Evolutionary conservation across 2,797 vertebrate species (phyloP), one percentile per base, ranked within the genome.

Genomic region (Otolemur crassicaudatus): DNA sequence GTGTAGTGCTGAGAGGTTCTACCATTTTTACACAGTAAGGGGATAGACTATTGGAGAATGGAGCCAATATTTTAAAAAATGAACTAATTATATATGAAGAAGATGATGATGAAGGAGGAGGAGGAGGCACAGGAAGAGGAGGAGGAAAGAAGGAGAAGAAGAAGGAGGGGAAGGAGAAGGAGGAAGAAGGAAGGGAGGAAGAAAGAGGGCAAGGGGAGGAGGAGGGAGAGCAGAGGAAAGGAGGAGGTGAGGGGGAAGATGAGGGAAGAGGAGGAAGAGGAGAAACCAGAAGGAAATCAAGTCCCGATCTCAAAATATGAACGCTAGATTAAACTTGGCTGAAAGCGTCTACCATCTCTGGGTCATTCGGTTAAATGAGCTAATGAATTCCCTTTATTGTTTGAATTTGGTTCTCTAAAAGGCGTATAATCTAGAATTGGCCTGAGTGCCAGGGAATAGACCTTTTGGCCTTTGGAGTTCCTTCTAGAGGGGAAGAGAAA

Each of bases 401-500:
- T 91, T 94, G 60, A 83, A 43, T 88, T 96, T 91, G 37, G 70
- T 77, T 91, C 89, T 76, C 56, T 85, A 75, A 75, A 96, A 87
- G 53, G 34, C 17, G 34, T n/a, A 79, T 82, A 19, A 10, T 60
- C 53, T 40, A 76, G 56, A n/a, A 27, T 84, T 53, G 23, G 31
- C 61, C 65, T 58, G 72, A 49, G 23, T 14, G 7, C 4, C 11
- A 67, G 31, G 3, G 12, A 79, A 53, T 27, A 92, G n/a, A 63
- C 2, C 3, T 60, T 79, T 84, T 84, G 46, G 84, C n/a, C 10
- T 87, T 67, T 31, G 69, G 17, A 8, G 27, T 90, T 86, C 95
- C 82, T 91, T 87, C 61, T 75, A 58, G 53, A 88, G 25, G 27
- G 10, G 34, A 72, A 77, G 20, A 19, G 8, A 77, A 40, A 63